These are phyloP conservation scores for Agrilus biguttatus DNA, from an alignment of 2,888 invertebrate species.

Conservation along the genomic window DNA sequence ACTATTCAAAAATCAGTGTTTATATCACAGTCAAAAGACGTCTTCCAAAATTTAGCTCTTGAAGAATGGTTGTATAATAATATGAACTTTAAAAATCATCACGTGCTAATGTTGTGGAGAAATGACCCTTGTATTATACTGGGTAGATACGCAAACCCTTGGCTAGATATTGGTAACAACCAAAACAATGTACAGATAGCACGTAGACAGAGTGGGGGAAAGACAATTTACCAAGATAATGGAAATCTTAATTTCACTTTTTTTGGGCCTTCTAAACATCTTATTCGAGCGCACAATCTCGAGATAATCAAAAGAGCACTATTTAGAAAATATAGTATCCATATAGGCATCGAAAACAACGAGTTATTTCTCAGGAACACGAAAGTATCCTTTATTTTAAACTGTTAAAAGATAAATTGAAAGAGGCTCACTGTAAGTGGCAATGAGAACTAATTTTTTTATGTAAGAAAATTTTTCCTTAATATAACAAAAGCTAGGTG, in stretches of 20 bases:
- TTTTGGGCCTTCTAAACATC: slow-evolving; percentile 68
- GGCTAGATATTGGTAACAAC: slow-evolving; percentile 67
- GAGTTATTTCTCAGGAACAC: slow-evolving; percentile 68
- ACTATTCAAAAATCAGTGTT: slow-evolving; percentile 72
- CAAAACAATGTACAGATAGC: slow-evolving; percentile 59
- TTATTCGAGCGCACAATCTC: slow-evolving; percentile 78
- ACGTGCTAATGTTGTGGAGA: slow-evolving; percentile 81
- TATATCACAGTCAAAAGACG: slow-evolving; percentile 81
- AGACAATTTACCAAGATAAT: slow-evolving; percentile 90
- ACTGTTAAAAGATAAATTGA: neutral
- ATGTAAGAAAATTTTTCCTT: slow-evolving; percentile 5
- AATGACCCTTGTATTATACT: slow-evolving; percentile 92
- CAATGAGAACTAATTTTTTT: neutral
- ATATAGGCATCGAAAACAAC: slow-evolving; percentile 60
- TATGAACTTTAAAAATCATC: slow-evolving; percentile 67
- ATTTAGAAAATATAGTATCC: slow-evolving; percentile 66
- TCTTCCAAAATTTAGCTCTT: slow-evolving; percentile 85
- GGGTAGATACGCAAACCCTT: slow-evolving; percentile 95
- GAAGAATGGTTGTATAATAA: slow-evolving; percentile 94
- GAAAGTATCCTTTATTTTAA: slow-evolving; percentile 46
- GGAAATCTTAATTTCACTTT: slow-evolving; percentile 91
- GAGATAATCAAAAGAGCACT: slow-evolving; percentile 73
- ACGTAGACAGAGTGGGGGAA: slow-evolving; percentile 89
- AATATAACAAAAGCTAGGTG: slow-evolving; percentile 60
- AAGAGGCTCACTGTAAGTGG: too few relatives aligned